A percentile compares a stretch with the other conserved stretches of the same genome.
Conservation (phyloP, 2,797 vertebrate species). For the Allobates femoralis region DNA sequence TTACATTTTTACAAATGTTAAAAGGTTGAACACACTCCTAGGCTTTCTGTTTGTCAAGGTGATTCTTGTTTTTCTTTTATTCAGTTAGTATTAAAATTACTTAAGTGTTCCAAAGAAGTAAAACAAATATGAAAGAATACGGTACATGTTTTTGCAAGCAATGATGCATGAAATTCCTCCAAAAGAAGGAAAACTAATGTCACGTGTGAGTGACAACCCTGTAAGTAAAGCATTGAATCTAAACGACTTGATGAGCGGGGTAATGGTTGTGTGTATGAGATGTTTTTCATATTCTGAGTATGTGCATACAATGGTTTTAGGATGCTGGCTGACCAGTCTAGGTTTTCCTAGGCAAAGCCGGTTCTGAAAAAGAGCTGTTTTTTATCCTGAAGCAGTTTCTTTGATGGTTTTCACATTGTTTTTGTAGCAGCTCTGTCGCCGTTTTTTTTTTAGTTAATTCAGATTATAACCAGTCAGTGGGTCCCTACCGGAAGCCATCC, state of each 20-base stretch:
- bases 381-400: too few species aligned
- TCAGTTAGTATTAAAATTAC: background rate
- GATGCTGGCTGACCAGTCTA: too few species aligned
- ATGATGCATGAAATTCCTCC: too few species aligned
- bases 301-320: too few species aligned
- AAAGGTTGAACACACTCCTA: slow-evolving; percentile 17
- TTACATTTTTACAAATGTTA: slow-evolving; percentile 33
- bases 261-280: background rate
- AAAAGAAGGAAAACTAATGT: too few species aligned
- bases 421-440: too few species aligned
- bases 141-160: background rate
- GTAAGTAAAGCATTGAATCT: background rate
- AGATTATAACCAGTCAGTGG: too few species aligned
- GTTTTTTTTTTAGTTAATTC: too few species aligned
- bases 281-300: background rate
- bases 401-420: too few species aligned
- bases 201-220: background rate
- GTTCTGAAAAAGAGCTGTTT: too few species aligned
- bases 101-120: background rate
- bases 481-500: too few species aligned
- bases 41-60: background rate
- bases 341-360: too few species aligned
- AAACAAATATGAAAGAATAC: background rate
- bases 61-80: background rate
- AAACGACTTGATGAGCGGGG: background rate